Evolutionary conservation across 2,888 invertebrate species (phyloP).

Genomic region (Megastigmus dorsalis): DNA sequence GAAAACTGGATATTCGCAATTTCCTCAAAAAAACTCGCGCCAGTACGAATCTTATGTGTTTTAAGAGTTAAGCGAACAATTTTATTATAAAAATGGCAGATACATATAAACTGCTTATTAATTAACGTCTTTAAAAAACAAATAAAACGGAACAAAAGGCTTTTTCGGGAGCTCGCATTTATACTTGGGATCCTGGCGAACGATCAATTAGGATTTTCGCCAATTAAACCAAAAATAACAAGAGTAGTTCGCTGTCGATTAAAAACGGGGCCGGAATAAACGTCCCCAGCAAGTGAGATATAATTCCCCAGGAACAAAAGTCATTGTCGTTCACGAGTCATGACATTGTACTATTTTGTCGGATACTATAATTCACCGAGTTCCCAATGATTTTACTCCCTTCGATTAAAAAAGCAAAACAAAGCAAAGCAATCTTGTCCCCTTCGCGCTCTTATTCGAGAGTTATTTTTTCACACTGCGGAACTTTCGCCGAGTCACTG

Average conservation of each 20-base stretch:
- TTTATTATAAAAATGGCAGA: background rate
- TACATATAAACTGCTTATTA: no score
- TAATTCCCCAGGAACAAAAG: no score
- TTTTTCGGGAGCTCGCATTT: no score
- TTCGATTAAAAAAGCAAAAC: no score
- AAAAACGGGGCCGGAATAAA: background rate
- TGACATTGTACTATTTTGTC: background rate
- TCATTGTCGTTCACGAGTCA: background rate
- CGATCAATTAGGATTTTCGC: constrained; percentile 11
- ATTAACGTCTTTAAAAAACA: background rate
- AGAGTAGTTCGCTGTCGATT: constrained; percentile 6
- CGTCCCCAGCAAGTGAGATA: background rate
- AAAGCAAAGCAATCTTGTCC: no score
- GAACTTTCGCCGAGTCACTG: no score
- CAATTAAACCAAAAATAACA: constrained; percentile 26
- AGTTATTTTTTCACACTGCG: no score
- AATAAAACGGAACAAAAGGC: background rate
- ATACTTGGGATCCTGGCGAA: background rate
- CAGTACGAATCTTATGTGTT: no score
- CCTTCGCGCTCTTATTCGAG: no score
- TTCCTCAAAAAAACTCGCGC: no score
- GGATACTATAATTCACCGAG: background rate
- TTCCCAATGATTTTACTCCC: background rate
- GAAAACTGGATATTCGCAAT: background rate
- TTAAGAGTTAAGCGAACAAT: no score